Conservation (phyloP, 2,113 vertebrate genomes). For the Carollia perspicillata region DNA sequence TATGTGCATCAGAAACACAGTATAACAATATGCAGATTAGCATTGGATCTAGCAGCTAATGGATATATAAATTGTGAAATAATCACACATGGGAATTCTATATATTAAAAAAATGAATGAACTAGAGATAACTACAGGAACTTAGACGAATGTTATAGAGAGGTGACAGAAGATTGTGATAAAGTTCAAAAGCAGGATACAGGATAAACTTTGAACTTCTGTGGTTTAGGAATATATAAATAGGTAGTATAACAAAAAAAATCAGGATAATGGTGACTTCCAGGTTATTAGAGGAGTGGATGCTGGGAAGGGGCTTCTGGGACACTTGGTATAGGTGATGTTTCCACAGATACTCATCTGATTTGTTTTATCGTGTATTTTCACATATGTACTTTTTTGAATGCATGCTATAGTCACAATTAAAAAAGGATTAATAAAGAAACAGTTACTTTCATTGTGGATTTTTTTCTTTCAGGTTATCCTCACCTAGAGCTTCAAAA, state of each 20-base stretch:
- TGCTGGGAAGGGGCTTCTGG: not conserved
- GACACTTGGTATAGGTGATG: not conserved
- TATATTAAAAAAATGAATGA: slow-evolving; percentile 1
- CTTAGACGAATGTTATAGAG: not conserved
- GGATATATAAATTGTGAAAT: not conserved
- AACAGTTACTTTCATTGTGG: not conserved
- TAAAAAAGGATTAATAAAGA: slow-evolving; percentile 18
- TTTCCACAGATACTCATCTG: not conserved
- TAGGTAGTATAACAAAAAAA: not conserved
- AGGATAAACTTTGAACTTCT: not conserved
- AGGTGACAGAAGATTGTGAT: not conserved
- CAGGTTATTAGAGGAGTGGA: not conserved
- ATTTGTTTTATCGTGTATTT: not conserved
- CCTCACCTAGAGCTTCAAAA: not conserved
- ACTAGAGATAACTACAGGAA: not conserved
- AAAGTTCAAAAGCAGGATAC: not conserved
- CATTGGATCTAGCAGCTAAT: not conserved
- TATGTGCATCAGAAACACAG: not conserved
- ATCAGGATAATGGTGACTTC: not conserved
- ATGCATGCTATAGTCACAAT: not conserved
- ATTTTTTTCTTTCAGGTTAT: slow-evolving; percentile 24
- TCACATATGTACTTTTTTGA: not conserved
- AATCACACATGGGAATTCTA: not conserved
- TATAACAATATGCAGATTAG: not conserved
- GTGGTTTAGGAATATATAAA: not conserved